These are phyloP conservation scores for Aspidoscelis tigris DNA, from an alignment of 2,113 vertebrate species.

Conservation along the genomic window DNA sequence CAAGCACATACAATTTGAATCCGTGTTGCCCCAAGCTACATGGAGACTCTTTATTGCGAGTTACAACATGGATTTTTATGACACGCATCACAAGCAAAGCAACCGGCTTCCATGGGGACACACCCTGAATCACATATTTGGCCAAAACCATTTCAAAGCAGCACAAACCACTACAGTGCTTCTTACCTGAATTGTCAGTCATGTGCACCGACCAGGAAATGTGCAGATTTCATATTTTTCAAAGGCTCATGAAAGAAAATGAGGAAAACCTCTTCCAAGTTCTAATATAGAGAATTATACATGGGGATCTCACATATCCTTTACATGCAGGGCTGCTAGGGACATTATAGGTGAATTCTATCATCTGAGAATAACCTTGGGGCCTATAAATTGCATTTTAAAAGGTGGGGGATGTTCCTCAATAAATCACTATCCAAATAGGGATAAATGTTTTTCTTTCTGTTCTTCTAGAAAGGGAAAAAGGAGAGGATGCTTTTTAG, in stretches of 20 bases:
- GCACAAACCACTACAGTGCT: neutral
- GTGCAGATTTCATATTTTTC: neutral
- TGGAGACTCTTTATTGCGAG: too few relatives aligned
- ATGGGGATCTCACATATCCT: neutral
- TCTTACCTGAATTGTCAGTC: neutral
- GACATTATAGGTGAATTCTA: neutral
- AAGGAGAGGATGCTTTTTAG: slow-evolving; percentile 82
- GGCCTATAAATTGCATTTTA: neutral
- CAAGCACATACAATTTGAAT: too few relatives aligned
- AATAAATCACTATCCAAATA: slow-evolving; percentile 76
- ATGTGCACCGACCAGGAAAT: neutral
- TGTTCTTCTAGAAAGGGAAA: slow-evolving; percentile 69
- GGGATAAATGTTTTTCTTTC: slow-evolving; percentile 75
- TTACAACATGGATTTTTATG: too few relatives aligned
- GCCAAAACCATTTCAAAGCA: neutral
- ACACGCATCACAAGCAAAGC: too few relatives aligned
- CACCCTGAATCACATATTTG: neutral
- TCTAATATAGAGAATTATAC: neutral
- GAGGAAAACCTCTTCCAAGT: neutral
- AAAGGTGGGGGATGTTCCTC: slow-evolving; percentile 63
- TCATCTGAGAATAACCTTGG: neutral
- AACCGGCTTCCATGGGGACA: too few relatives aligned
- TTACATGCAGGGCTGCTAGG: neutral
- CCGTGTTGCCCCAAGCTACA: too few relatives aligned
- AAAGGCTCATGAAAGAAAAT: neutral